These are phyloP conservation scores for Myotis pilosus DNA, from an alignment of 2,797 vertebrate species.

Conservation along the genomic window DNA sequence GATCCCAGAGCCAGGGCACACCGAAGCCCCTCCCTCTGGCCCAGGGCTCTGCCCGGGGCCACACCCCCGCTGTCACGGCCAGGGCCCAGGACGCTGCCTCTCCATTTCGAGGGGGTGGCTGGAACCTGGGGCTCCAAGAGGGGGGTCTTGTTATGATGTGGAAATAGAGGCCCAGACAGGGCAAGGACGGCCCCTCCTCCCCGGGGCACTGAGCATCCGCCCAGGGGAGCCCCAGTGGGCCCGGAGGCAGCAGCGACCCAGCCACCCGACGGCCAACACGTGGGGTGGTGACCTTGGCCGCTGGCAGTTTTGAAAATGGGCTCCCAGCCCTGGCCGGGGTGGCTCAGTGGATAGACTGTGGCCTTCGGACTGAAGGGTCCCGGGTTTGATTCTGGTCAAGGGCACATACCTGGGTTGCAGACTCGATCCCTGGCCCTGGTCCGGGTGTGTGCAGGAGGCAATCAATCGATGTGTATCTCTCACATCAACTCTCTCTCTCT, in stretches of 20 bases:
- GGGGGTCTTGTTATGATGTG: neutral
- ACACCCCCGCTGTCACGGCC: neutral
- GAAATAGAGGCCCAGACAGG: neutral
- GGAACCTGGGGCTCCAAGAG: neutral
- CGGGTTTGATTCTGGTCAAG: too few species aligned
- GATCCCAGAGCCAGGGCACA: neutral
- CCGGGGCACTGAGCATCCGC: neutral
- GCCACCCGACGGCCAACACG: neutral
- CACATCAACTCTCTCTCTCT: too few species aligned
- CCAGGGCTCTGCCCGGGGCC: neutral
- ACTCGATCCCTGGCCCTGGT: too few species aligned
- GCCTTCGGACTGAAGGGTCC: too few species aligned
- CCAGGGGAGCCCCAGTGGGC: neutral
- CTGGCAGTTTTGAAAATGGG: neutral
- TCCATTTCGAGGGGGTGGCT: neutral
- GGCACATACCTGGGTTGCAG: too few species aligned
- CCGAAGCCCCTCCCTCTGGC: neutral
- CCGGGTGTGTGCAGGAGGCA: too few species aligned
- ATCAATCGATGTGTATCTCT: too few species aligned
- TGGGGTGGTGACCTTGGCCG: too few species aligned
- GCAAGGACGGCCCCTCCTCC: neutral
- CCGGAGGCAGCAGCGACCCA: neutral
- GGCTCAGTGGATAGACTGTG: too few species aligned
- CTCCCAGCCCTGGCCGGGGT: too few species aligned
- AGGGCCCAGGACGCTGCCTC: neutral